These are phyloP conservation scores for Guaruba guarouba DNA, from an alignment of 2,113 vertebrate species.

Conservation along the genomic window DNA sequence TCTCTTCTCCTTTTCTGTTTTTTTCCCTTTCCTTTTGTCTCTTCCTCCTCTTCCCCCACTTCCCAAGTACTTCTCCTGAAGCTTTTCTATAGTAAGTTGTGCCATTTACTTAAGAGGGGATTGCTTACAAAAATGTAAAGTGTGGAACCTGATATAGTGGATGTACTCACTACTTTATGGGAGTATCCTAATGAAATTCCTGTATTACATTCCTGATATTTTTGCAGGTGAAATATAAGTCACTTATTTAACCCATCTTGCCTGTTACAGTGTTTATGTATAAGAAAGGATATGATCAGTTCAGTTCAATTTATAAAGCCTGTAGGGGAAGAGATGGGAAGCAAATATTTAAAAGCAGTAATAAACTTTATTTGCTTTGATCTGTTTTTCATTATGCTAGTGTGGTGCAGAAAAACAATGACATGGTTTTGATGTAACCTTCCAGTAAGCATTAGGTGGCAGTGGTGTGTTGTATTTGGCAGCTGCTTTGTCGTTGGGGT, in stretches of 20 bases:
- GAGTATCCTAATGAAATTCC: not conserved
- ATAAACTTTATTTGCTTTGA: not conserved
- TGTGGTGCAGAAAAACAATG: not conserved
- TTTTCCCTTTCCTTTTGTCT: not conserved
- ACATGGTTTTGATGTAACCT: not conserved
- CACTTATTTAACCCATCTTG: not conserved
- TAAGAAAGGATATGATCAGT: not conserved
- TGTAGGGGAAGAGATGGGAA: not conserved
- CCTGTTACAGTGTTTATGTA: not conserved
- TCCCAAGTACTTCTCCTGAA: not conserved
- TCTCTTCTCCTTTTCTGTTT: not conserved
- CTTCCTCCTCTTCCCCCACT: not conserved
- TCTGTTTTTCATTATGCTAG: not conserved
- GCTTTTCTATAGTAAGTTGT: not conserved
- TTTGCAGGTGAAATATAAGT: not conserved
- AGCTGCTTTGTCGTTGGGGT: not conserved
- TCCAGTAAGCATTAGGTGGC: conserved; percentile 85
- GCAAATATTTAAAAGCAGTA: not conserved
- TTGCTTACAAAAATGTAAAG: not conserved
- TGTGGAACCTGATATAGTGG: not conserved
- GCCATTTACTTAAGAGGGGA: not conserved
- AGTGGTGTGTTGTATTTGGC: conserved; percentile 84
- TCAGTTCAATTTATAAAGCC: not conserved
- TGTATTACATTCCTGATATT: not conserved
- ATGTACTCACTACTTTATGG: not conserved